Percentiles rank a stretch among this genome's conserved stretches.
phyloP scores from a whole-genome alignment of 2,113 vertebrate species.

The Leptobrachium ailaonicum region DNA sequence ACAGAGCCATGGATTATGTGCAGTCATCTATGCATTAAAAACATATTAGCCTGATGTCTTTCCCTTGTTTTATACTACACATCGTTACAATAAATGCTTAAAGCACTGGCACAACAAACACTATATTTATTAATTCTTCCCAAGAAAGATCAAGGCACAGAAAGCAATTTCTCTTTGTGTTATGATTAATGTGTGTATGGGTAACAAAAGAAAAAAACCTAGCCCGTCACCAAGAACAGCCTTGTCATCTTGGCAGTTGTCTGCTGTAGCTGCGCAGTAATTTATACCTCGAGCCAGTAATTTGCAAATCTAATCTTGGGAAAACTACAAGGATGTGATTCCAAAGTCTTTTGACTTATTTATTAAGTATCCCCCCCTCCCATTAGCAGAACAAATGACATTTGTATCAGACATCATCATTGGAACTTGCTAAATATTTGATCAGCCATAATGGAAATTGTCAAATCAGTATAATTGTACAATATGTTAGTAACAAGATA shows the following conservation, averaged over 20 bases:
- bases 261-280: slow-evolving; percentile 76
- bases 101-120: too few species aligned
- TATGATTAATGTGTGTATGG: slow-evolving; percentile 86
- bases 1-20: too few species aligned
- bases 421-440: slow-evolving; percentile 98
- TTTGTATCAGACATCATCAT: slow-evolving; percentile 88
- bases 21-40: too few species aligned
- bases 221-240: slow-evolving; percentile 77
- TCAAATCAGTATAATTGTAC: slow-evolving; percentile 97
- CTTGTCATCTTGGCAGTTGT: slow-evolving; percentile 71
- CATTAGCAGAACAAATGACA: slow-evolving; percentile 93
- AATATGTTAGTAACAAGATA: slow-evolving; percentile 89
- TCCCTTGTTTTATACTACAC: too few species aligned
- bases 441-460: slow-evolving; percentile 99
- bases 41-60: too few species aligned
- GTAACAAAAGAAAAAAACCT: slow-evolving; percentile 70
- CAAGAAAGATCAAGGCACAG: slow-evolving; percentile 82
- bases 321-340: slow-evolving; percentile 69
- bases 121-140: background rate
- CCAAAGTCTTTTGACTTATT: slow-evolving; percentile 67
- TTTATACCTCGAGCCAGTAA: slow-evolving; percentile 83
- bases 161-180: slow-evolving; percentile 76
- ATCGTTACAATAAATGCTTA: too few species aligned
- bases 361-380: slow-evolving; percentile 68
- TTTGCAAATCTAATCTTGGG: slow-evolving; percentile 95